These are phyloP conservation scores for Brachionus paranguensis DNA, from an alignment of 1,140 invertebrate genomes.

Conservation along the genomic window DNA sequence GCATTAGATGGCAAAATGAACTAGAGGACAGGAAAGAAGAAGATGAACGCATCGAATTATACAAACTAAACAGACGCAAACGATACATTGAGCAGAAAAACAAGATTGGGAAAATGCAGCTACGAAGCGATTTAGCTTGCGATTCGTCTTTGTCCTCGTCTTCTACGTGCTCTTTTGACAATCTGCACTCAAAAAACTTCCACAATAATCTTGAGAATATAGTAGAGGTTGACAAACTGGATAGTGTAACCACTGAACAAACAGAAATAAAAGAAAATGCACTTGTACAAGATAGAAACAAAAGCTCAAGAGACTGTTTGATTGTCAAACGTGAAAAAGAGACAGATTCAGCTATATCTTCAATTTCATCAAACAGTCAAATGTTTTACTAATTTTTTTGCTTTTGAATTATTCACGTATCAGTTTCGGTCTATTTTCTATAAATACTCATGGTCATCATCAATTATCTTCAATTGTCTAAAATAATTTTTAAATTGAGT, in stretches of 20 bases:
- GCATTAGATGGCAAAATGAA: constrained; percentile 34
- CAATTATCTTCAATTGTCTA: background rate
- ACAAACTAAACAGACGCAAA: constrained; percentile 36
- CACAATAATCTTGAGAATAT: background rate
- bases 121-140: background rate
- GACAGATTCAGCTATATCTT: constrained; percentile 28
- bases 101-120: background rate
- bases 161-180: constrained; percentile 2
- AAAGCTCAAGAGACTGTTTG: background rate
- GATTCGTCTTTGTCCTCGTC: background rate
- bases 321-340: constrained; percentile 15
- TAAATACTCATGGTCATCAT: background rate
- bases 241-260: background rate
- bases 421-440: background rate
- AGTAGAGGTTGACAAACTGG: background rate
- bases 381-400: constrained; percentile 20
- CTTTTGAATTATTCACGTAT: background rate
- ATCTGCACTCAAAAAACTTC: background rate
- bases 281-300: background rate
- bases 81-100: constrained; percentile 27
- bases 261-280: background rate
- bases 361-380: constrained; percentile 26
- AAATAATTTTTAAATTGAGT: no score
- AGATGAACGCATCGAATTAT: constrained; percentile 11
- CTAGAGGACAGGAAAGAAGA: background rate